Conservation (phyloP, 2,797 vertebrate species). For the Myripristis jacobus region DNA sequence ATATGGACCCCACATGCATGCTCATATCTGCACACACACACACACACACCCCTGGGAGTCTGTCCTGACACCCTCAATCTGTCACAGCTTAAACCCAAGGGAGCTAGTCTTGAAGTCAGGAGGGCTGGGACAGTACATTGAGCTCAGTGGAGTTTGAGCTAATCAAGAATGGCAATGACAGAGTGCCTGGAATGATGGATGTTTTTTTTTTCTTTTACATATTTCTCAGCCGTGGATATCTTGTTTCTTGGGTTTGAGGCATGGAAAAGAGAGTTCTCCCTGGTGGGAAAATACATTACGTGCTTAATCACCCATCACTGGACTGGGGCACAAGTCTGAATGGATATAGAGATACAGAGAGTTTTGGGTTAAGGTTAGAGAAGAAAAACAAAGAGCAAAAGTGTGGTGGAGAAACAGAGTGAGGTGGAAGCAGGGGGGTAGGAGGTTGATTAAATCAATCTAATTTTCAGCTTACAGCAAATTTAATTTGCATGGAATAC, state of each 20-base stretch:
- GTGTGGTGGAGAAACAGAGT: neutral
- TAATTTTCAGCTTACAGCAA: too few species aligned
- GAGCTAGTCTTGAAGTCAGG: slow-evolving; percentile 67
- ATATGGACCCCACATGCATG: slow-evolving; percentile 25
- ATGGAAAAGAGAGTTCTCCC: slow-evolving; percentile 43
- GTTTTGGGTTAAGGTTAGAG: neutral
- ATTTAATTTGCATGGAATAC: too few species aligned
- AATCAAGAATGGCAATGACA: slow-evolving; percentile 77
- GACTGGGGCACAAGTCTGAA: slow-evolving; percentile 34
- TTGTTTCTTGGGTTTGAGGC: slow-evolving; percentile 59
- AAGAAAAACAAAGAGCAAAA: neutral
- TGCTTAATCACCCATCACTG: slow-evolving; percentile 54
- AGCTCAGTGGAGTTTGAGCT: slow-evolving; percentile 71
- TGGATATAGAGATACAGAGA: slow-evolving; percentile 25
- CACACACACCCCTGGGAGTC: slow-evolving; percentile 65
- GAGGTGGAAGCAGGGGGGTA: too few species aligned
- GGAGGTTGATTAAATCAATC: too few species aligned
- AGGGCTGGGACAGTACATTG: slow-evolving; percentile 61
- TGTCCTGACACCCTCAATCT: slow-evolving; percentile 78
- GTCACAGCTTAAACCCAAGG: slow-evolving; percentile 76
- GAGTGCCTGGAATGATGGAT: slow-evolving; percentile 67
- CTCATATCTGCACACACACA: neutral
- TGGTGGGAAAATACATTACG: slow-evolving; percentile 45
- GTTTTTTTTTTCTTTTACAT: slow-evolving; percentile 54
- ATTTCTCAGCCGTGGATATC: slow-evolving; percentile 66